Conservation (phyloP, 2,113 vertebrate species). For the Dromaius novaehollandiae region DNA sequence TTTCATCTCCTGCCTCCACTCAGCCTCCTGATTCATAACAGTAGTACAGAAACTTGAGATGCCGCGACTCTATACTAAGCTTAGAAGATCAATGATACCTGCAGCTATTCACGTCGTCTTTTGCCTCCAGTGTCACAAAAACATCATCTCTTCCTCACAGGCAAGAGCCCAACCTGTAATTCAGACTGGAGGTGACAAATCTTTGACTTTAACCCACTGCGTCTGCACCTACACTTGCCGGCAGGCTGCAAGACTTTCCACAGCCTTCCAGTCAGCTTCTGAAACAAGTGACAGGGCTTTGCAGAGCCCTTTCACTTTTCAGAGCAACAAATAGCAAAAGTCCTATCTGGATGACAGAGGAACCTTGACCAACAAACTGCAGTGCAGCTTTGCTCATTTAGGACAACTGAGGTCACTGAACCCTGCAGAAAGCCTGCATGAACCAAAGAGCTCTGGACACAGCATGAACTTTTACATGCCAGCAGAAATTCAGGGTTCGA, state of each 20-base stretch:
- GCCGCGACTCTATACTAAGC: not conserved
- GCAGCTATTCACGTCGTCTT: rapidly evolving
- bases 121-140: not conserved
- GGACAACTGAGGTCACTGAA: rapidly evolving
- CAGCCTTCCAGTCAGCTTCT: not conserved
- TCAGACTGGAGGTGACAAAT: not conserved
- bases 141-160: not conserved
- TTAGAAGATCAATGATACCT: rapidly evolving
- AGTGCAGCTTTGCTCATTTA: rapidly evolving
- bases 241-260: not conserved
- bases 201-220: not conserved
- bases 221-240: rapidly evolving
- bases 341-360: not conserved
- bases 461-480: rapidly evolving
- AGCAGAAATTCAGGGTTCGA: not conserved
- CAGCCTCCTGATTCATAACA: not conserved
- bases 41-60: rapidly evolving
- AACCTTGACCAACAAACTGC: not conserved
- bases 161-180: not conserved
- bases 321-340: not conserved
- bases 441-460: not conserved
- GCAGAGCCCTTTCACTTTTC: not conserved
- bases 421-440: rapidly evolving
- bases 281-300: not conserved
- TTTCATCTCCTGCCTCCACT: not conserved